Base-by-base conservation (phyloP, 2,113 vertebrate species). In the Lucifuga dentata region DNA sequence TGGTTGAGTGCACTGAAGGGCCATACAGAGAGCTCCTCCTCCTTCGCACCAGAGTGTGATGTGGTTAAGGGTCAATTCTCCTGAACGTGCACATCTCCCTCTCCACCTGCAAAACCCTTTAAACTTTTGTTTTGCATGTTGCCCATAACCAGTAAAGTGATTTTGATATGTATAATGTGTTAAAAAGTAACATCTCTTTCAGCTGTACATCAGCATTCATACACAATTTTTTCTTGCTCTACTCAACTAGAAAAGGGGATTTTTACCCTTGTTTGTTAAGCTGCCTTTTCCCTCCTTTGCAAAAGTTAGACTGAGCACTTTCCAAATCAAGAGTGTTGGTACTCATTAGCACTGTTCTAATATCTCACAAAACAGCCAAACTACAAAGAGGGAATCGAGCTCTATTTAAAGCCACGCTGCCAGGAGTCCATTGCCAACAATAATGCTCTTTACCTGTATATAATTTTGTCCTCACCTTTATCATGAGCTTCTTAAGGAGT, bases 401-500 rank as follows among this genome's bases (percentile, higher is more conserved):
- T 86, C 80, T 84, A 80, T 84, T 88, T 88, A 77, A 86, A 88
- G 81, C 63, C 82, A 85, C 78, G 78, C 81, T 56, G 65, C 78
- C 59, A 86, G 82, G 84, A 84, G 69, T 85, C 77, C 60, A 79
- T 80, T 80, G 76, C 73, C 84, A 83, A 68, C 8, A 77, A 90
- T 86, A 89, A 89, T 85, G 86, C 59, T 67, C 89, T 91, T 89
- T 85, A 86, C 86, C 88, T n/a, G n/a, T n/a, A n/a, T n/a, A n/a
- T 89, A 74, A 86, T 88, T 89, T 89, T 88, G 86, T 91, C 65
- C 73, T 81, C 38, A 76, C 78, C 78, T 89, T 89, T 86, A 83
- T 87, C 87, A 86, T 74, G 51, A 83, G 83, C 85, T 83, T 89
- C 86, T 86, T 86, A 86, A 86, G 81, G 76, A 82, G 63, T 69